Evolutionary conservation across 1,140 invertebrate species (phyloP).

Genomic region (Bombus soroeensis): DNA sequence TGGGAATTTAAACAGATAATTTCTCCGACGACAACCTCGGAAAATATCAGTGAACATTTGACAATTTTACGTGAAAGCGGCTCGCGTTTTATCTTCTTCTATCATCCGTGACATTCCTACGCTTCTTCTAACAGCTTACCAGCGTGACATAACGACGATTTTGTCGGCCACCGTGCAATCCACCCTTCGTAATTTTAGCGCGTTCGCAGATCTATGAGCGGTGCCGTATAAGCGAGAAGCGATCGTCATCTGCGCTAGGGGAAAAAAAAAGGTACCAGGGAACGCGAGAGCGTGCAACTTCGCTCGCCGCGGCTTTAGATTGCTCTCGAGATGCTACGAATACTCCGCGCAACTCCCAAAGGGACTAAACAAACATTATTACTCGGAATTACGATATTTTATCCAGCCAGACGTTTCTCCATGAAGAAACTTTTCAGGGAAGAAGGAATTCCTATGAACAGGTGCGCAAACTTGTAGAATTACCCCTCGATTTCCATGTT

Average conservation of each 20-base stretch:
- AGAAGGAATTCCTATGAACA: not conserved
- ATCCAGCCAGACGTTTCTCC: too few relatives aligned
- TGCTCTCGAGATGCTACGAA: not conserved
- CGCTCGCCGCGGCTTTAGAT: not conserved
- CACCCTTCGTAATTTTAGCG: not conserved
- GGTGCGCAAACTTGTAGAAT: not conserved
- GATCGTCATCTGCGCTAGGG: not conserved
- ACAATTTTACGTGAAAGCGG: conserved; percentile 1
- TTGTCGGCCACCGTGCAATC: not conserved
- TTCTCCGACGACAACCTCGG: not conserved
- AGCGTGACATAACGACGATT: conserved; percentile 10
- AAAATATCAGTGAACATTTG: not conserved
- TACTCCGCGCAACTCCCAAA: not conserved
- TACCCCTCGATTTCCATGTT: not conserved
- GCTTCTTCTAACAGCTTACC: not conserved
- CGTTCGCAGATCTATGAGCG: conserved; percentile 4
- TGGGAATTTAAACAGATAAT: not conserved
- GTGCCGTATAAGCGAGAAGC: conserved; percentile 31
- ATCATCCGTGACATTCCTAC: not conserved
- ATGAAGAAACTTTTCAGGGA: not conserved
- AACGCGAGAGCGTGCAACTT: not conserved
- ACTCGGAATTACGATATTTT: conserved; percentile 21
- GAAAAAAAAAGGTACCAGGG: not conserved
- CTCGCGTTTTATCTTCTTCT: conserved; percentile 17
- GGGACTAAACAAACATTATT: conserved; percentile 9